Evolutionary conservation across 2,888 invertebrate species (phyloP).

Genomic region (Chloroclysta siterata): DNA sequence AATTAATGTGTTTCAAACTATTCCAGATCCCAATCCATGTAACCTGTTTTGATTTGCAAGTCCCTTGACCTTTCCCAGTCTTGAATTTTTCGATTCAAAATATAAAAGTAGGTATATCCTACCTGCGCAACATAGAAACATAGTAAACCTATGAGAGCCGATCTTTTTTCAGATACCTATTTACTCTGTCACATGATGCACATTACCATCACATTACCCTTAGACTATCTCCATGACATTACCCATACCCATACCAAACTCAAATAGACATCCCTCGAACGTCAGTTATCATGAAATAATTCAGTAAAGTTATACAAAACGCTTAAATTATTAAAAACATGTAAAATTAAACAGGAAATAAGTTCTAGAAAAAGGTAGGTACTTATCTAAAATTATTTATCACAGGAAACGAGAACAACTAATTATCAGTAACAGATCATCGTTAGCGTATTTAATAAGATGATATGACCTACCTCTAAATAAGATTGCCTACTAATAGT

Average conservation of each 20-base stretch:
- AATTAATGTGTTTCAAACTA: constrained; percentile 32
- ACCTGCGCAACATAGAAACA: neutral
- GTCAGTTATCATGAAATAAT: constrained; percentile 6
- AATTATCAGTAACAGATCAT: too few relatives aligned
- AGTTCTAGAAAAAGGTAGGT: constrained; percentile 1
- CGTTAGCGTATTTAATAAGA: too few relatives aligned
- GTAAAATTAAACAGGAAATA: constrained; percentile 7
- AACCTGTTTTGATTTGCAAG: constrained; percentile 6
- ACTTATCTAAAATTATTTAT: too few relatives aligned
- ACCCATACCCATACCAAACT: neutral
- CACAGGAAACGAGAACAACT: too few relatives aligned
- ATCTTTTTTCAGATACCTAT: neutral
- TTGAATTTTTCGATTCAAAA: neutral
- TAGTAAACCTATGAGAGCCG: too few relatives aligned
- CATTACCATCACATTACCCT: too few relatives aligned
- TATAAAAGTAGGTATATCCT: neutral
- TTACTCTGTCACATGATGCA: too few relatives aligned
- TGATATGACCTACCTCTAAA: too few relatives aligned
- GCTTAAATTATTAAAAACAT: constrained; percentile 8
- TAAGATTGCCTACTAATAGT: too few relatives aligned
- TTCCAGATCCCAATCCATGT: constrained; percentile 32
- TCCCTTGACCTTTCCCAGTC: constrained; percentile 10
- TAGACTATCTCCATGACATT: too few relatives aligned
- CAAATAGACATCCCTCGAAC: neutral
- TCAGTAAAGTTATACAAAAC: neutral